Conservation (phyloP, 92 coral and sea anemone species). For the Pocillopora meandrina region DNA sequence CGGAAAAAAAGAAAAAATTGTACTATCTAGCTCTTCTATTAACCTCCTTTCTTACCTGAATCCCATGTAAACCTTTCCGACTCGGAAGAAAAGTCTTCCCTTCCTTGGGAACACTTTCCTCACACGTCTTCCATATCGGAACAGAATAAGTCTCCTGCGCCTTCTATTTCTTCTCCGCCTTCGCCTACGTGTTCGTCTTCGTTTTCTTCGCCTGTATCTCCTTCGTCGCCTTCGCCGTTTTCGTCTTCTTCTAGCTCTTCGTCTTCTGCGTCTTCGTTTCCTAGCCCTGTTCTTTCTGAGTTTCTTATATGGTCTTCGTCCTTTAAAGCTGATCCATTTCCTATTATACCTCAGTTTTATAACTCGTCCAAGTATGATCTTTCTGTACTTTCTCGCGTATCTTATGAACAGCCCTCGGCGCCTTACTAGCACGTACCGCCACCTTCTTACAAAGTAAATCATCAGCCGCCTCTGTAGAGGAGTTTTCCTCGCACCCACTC, state of each 20-base stretch:
- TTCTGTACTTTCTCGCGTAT: conserved; percentile 9
- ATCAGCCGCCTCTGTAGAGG: background rate
- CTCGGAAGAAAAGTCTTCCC: conserved; percentile 8
- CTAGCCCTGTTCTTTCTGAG: background rate
- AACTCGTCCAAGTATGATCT: background rate
- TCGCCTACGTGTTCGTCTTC: background rate
- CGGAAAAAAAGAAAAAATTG: background rate
- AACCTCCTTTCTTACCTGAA: background rate
- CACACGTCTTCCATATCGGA: conserved; percentile 12
- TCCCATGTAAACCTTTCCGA: background rate
- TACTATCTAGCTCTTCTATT: background rate
- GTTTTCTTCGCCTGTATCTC: background rate
- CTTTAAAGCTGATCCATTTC: background rate
- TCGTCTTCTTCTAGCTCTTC: conserved; percentile 18
- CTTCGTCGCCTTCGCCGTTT: conserved; percentile 4
- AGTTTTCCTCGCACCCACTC: conserved; percentile 14
- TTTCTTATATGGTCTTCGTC: background rate
- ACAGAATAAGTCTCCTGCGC: background rate
- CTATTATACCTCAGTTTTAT: background rate
- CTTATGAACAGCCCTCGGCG: background rate
- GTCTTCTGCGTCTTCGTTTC: conserved; percentile 14
- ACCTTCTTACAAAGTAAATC: background rate
- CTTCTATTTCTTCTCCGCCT: conserved; percentile 9
- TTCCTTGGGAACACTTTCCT: conserved; percentile 17
- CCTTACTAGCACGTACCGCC: conserved; percentile 2